Base-by-base conservation (phyloP, 2,888 invertebrate species). In the Conistra vaccinii region DNA sequence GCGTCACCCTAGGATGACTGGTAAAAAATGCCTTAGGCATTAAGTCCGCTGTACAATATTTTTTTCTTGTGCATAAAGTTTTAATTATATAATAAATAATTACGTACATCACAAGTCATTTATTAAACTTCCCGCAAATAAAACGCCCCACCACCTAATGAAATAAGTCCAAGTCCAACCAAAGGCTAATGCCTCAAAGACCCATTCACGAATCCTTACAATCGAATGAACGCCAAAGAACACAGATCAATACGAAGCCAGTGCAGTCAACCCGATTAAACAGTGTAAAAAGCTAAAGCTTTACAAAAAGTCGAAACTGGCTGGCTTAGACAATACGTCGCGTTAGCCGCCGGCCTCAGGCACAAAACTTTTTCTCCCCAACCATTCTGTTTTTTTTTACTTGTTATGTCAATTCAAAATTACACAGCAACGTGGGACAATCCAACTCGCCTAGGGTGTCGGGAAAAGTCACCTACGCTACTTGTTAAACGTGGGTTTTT, bases 331-430 rank as follows among this genome's bases (percentile, higher is more conserved):
- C 88, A 81, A 83, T 85, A 81, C 86, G 84, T 80, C 78, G 78
- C 82, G 86, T 85, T 86, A 82, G 81, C 85, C 66, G 78, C 81
- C 65, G 73, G 85, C 85, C 69, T 85, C 84, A 80, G 80, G 80
- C 81, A 63, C 79, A 80, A 85, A 92, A 93, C 91, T 93, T 92
- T 91, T 89, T 86, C 90, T 88, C 89, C 86, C 79, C 87, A 77
- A 79, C 89, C 89, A 88, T 90, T 90, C 89, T 72, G 84, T 88
- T 89, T 88, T 88, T 85, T 89, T 89, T 88, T 87, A 83, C 81
- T 88, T 88, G 78, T 90, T 88, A 88, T 90, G 90, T 90, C 91
- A 90, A 90, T 90, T 81, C 85, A 82, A 90, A 90, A 88, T 89
- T 89, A 78, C 81, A 83, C 83, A 80, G 83, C 75, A 67, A 73